Evolutionary conservation across 2,888 invertebrate species (phyloP), one percentile per base, ranked within the genome.

Genomic region (Plutella xylostella): DNA sequence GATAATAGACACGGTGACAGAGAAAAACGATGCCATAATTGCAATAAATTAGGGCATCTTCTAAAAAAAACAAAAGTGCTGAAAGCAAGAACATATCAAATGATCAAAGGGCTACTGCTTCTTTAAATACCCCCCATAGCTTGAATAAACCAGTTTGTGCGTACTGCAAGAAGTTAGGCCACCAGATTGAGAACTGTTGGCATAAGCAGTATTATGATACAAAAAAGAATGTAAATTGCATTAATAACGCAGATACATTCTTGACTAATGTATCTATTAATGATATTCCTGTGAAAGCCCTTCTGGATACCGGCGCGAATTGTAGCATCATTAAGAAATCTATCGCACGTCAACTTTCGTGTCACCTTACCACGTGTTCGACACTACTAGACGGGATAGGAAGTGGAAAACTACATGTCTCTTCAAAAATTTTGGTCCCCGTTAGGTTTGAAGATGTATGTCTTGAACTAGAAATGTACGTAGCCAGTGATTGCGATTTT

Each of bases 401-500:
- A 7, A 9, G 22, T 15, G 37, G 40, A n/a, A 45, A 17, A 2
- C 9, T 45, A 18, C 2, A 45, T 11, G 20, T 45, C 20, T 40
- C 31, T 40, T 40, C 40, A 9, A 45, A 33, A 30, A 48, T 43
- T n/a, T 30, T 18, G 5, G 45, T 43, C 5, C 35, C 35, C 6
- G 40, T 48, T 15, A 22, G 20, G 19, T 45, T 45, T 43, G 19
- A 18, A 21, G 43, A 42, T 11, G 4, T 45, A n/a, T 19, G 39
- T 35, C 6, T 48, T 12, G 46, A 48, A 20, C 14, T 48, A 6
- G 44, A 46, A 17, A n/a, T 46, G 11, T 31, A 22, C 11, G 48
- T 45, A 3, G 45, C 31, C 6, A 45, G n/a, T 11, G 48, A 48
- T 14, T 5, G 11, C 17, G 28, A 45, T 33, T 43, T 34, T 17